phyloP scores from a whole-genome alignment of 2,797 vertebrate genomes.

The Gymnodraco acuticeps region DNA sequence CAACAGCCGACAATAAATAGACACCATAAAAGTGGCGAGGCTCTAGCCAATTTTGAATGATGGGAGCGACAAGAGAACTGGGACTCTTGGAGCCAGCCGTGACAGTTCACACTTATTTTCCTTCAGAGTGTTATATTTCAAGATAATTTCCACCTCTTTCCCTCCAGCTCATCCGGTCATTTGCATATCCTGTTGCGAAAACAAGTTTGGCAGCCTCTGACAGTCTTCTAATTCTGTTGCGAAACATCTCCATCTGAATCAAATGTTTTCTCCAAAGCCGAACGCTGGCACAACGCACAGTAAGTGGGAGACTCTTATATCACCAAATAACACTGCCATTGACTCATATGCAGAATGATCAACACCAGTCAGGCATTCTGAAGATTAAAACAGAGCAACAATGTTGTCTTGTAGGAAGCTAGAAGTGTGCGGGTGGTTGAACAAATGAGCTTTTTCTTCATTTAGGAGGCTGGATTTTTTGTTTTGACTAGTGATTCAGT shows the following conservation, averaged over 20 bases:
- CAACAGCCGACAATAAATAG: constrained; percentile 65
- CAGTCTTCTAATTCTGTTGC: constrained; percentile 64
- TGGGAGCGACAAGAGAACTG: constrained; percentile 51
- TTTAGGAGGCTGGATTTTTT: constrained; percentile 33
- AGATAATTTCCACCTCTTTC: constrained; percentile 56
- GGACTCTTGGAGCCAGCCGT: constrained; percentile 36
- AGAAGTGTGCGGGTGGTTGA: constrained; percentile 26
- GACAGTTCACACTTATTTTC: constrained; percentile 68
- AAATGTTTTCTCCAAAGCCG: constrained; percentile 41
- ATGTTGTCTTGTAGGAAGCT: constrained; percentile 3
- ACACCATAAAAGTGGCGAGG: constrained; percentile 55
- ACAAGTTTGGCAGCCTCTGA: constrained; percentile 60
- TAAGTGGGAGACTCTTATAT: constrained; percentile 70
- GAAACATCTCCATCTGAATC: constrained; percentile 63
- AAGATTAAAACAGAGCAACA: constrained; percentile 45
- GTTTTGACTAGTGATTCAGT: constrained; percentile 12
- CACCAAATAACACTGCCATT: constrained; percentile 58
- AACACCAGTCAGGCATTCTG: constrained; percentile 46
- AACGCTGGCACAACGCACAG: constrained; percentile 42
- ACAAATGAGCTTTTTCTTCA: constrained; percentile 40
- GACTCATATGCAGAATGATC: constrained; percentile 61
- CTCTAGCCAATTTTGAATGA: constrained; percentile 56
- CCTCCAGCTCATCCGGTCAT: constrained; percentile 54
- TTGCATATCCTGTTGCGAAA: constrained; percentile 56
- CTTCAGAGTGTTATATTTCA: constrained; percentile 56